Evolutionary conservation across 2,797 vertebrate species (phyloP).

Genomic region (Siniperca scherzeri): DNA sequence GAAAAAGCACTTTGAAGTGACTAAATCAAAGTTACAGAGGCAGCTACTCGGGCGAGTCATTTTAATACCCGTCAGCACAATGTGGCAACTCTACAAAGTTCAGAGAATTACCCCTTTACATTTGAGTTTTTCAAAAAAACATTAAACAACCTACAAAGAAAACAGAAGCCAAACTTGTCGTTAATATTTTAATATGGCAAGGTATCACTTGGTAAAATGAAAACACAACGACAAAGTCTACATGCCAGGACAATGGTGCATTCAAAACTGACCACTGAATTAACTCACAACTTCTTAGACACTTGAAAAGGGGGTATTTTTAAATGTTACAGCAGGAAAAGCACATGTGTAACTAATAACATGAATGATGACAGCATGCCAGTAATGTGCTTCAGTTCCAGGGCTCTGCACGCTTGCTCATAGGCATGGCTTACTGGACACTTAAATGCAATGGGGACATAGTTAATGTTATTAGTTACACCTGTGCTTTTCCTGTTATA

Average conservation of each 20-base stretch:
- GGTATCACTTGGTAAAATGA: background rate
- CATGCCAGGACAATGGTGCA: background rate
- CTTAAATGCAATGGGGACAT: background rate
- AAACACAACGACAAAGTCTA: background rate
- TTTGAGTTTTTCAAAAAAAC: slow-evolving; percentile 27
- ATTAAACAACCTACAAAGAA: background rate
- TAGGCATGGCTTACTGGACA: background rate
- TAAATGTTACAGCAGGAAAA: background rate
- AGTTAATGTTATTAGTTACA: too few species aligned
- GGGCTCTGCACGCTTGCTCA: background rate
- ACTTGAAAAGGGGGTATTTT: background rate
- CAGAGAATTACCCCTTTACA: background rate
- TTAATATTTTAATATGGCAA: background rate
- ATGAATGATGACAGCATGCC: background rate
- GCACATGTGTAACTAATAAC: background rate
- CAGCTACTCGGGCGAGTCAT: slow-evolving; percentile 13
- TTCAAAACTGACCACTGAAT: background rate
- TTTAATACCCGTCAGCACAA: slow-evolving; percentile 47
- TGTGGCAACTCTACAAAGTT: slow-evolving; percentile 33
- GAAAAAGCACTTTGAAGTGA: slow-evolving; percentile 60
- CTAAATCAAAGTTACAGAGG: slow-evolving; percentile 49
- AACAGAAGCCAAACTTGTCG: background rate
- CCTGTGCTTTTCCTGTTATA: too few species aligned
- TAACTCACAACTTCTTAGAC: background rate
- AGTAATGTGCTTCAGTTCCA: background rate